A percentile compares a stretch with the other conserved stretches of the same genome.
Evolutionary conservation across 2,113 vertebrate genomes (phyloP).

Genomic region (Acrocephalus arundinaceus): DNA sequence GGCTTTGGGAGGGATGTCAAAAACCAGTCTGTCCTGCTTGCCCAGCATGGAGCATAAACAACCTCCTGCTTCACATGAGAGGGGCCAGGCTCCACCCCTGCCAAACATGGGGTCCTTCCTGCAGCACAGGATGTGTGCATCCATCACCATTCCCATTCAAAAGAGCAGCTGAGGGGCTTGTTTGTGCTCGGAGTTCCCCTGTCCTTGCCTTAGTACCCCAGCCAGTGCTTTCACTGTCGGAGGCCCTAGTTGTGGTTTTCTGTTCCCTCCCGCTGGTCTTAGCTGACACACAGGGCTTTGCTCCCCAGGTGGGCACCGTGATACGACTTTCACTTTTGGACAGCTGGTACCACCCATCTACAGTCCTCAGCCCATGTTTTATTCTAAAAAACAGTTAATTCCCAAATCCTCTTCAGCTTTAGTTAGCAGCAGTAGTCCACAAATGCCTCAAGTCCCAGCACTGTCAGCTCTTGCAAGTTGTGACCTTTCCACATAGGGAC

Average conservation of each 20-base stretch:
- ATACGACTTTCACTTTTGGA: not conserved
- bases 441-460: not conserved
- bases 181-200: fast-evolving
- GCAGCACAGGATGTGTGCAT: fast-evolving
- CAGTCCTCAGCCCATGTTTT: not conserved
- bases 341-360: too few species aligned
- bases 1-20: not conserved
- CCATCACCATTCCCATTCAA: not conserved
- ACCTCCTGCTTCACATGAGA: not conserved
- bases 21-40: not conserved
- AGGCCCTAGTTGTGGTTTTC: not conserved
- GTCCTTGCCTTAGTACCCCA: not conserved
- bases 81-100: too few species aligned
- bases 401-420: not conserved
- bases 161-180: not conserved
- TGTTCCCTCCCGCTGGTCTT: not conserved
- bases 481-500: not conserved
- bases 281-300: not conserved
- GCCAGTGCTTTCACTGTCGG: not conserved
- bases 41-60: not conserved
- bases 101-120: fast-evolving
- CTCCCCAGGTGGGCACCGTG: not conserved
- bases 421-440: not conserved
- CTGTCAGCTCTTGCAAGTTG: not conserved
- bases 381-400: not conserved